Evolutionary conservation across 2,113 vertebrate genomes (phyloP), one percentile per base, ranked within the genome.

Genomic region (Gulo gulo): DNA sequence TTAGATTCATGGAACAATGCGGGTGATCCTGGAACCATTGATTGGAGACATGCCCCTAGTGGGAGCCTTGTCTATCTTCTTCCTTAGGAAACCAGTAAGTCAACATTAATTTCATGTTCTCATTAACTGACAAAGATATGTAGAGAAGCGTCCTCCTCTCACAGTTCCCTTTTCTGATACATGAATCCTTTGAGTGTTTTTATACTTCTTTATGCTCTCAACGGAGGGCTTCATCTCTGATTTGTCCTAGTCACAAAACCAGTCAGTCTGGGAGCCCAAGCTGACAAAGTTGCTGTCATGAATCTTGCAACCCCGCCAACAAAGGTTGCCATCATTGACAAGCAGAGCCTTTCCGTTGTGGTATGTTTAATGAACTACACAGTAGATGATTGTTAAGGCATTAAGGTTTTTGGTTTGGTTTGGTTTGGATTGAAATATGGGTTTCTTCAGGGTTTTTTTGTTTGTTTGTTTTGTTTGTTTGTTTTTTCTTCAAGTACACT

Each of bases 41-140:
- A 99, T 99, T 92, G 99, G 99, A 94, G 99, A 99, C 98, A 99
- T 99, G 99, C 99, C 99, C 59, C 98, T 99, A 87, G 98, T 99
- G 93, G 99, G 99, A 97, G 99, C 99, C 7, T 86, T 99, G 42
- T 99, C 99, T 0, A 91, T 99, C 97, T 99, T 99, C 97, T 99
- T 99, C 98, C 99, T 99, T 90, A 99, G 99, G 97, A 99, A 99
- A 96, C 99, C 99, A 8, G 98, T 98, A 87, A 98, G 98, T 95
- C 39, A 2, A 7, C 4, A 7, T 50, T 74, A 55, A 23, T 50
- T 59, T 52, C 47, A 15, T 39, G 76, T 71, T 55, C 63, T 36
- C 1, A 2, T 20, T 82, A 11, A 15, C n/a, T 93, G 52, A 39
- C 14, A 34, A 52, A n/a, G 76, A 18, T 31, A 4, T 12, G 42